phyloP scores from a whole-genome alignment of 1,140 invertebrate species.

The Bombus haemorrhoidalis region DNA sequence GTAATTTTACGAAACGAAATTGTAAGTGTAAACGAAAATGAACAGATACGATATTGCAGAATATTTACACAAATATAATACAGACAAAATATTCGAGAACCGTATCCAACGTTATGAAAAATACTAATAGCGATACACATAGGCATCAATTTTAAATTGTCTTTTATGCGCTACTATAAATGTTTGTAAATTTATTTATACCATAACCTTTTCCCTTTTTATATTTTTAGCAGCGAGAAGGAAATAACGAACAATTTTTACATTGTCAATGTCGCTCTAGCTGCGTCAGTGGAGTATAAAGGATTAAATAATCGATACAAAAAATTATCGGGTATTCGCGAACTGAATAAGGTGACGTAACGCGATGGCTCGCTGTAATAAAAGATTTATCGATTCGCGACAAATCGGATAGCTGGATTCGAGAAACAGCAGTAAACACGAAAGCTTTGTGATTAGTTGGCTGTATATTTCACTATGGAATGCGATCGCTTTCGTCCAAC shows the following conservation, averaged over 20 bases:
- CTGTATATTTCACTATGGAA: not conserved
- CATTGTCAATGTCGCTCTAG: not conserved
- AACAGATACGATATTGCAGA: too few relatives aligned
- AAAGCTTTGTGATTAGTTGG: slow-evolving; percentile 32
- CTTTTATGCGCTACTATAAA: too few relatives aligned
- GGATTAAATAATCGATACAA: not conserved
- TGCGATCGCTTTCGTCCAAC: slow-evolving; percentile 50
- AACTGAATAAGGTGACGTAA: not conserved
- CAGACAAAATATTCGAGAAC: too few relatives aligned
- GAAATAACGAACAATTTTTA: not conserved
- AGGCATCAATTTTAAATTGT: too few relatives aligned
- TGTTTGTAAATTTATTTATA: not conserved
- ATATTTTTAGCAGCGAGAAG: not conserved
- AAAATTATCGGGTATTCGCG: not conserved
- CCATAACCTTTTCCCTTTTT: not conserved
- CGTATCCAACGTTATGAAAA: too few relatives aligned
- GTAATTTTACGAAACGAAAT: too few relatives aligned
- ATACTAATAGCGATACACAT: too few relatives aligned
- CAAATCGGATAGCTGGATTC: slow-evolving; percentile 29
- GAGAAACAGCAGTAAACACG: not conserved
- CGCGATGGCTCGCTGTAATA: not conserved
- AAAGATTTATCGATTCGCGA: slow-evolving; percentile 57
- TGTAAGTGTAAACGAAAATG: too few relatives aligned
- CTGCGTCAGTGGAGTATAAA: not conserved
- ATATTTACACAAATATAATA: too few relatives aligned